These are phyloP conservation scores for Resseliella maxima DNA, from an alignment of 2,888 invertebrate species.

Conservation along the genomic window DNA sequence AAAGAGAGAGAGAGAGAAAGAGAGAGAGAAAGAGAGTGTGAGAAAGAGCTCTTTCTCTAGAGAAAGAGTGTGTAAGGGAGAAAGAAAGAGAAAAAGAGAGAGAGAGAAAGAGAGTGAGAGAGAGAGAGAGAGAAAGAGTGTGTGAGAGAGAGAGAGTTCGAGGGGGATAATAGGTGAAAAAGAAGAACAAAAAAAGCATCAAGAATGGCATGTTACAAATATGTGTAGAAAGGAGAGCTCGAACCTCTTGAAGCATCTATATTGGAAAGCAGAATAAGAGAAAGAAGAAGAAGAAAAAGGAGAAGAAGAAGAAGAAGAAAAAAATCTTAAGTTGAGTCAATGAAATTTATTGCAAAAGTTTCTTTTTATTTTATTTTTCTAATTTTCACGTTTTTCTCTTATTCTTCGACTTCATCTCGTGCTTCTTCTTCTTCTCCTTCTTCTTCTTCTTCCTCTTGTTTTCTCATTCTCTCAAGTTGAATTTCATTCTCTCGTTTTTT, in stretches of 20 bases:
- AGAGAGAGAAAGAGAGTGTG: neutral
- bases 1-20: neutral
- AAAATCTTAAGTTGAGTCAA: neutral
- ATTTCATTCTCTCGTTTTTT: neutral
- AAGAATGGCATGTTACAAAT: neutral
- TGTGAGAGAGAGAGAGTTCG: neutral
- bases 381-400: conserved; percentile 15
- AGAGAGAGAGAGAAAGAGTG: no score
- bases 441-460: neutral
- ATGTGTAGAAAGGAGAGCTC: neutral
- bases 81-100: neutral
- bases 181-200: neutral
- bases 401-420: neutral
- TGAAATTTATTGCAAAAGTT: conserved; percentile 45
- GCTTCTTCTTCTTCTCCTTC: neutral
- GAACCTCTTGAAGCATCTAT: neutral
- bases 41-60: no score
- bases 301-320: neutral
- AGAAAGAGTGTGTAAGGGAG: neutral
- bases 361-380: neutral
- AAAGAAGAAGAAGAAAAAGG: no score
- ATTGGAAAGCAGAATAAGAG: conserved; percentile 12
- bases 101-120: neutral
- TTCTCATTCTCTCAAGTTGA: neutral
- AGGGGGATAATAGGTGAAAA: neutral